Evolutionary conservation across 2,113 vertebrate species (phyloP), one percentile per base, ranked within the genome.

Genomic region (Chroicocephalus ridibundus): DNA sequence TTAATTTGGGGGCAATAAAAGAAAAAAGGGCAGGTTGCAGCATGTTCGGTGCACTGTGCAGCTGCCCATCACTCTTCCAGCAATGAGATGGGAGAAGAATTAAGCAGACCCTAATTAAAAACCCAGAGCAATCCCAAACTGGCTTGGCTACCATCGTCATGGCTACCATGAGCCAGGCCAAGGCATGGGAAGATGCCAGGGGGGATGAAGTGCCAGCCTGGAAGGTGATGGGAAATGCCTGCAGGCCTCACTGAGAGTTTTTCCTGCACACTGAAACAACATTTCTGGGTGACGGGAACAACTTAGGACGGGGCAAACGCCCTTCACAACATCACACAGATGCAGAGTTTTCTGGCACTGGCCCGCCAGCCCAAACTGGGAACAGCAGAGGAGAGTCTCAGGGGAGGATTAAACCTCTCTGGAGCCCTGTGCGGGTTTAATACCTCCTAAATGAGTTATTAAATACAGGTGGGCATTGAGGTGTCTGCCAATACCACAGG

Each of bases 11-110:
- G 11, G 11, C 3, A 57, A 46, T 11, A n/a, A 6, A 0, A 2
- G 12, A 17, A 4, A 21, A 4, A 0, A 52, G 15, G 64, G 31
- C 42, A 52, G 24, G 15, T 5, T 76, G 57, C 52, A 16, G 58
- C 0, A 0, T 3, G 29, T n/a, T 90, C 4, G 2, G 44, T 60
- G 42, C 52, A 13, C 15, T 4, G 2, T 0, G 13, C 13, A 19
- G 51, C 71, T 15, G 4, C 27, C 71, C 4, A 0, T 52, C 5
- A 1, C 72, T 65, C 74, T 42, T 72, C 36, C 26, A 32, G 82
- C 57, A 58, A 51, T 3, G 3, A 75, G 60, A 55, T 0, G 0
- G 47, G 42, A 74, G 38, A 62, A 82, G 32, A 93, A 68, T 42
- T 25, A 47, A 94, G 46, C 1, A 0, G n/a, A 42, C 44, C 66